These are phyloP conservation scores for Drosophila anomalata DNA, from an alignment of 2,888 invertebrate species.

Conservation along the genomic window DNA sequence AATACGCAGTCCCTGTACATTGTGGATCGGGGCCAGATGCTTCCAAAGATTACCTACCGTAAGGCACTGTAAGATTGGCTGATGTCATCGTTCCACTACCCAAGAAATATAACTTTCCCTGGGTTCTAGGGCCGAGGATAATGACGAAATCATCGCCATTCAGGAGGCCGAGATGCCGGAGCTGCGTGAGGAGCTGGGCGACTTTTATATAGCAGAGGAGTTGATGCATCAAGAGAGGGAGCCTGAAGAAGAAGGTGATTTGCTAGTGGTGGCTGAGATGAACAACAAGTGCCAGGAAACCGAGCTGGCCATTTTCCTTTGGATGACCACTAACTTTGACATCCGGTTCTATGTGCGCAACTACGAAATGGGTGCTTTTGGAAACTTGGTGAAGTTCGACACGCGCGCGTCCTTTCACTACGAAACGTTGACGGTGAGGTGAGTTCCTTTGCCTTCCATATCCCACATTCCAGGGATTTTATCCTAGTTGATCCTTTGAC, in stretches of 20 bases:
- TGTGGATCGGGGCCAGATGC: constrained; percentile 47
- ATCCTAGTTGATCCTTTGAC: background rate
- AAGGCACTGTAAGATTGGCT: constrained; percentile 71
- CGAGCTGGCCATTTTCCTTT: constrained; percentile 72
- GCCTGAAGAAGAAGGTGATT: constrained; percentile 48
- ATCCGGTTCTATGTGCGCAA: constrained; percentile 57
- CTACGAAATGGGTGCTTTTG: constrained; percentile 71
- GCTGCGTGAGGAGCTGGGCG: constrained; percentile 86
- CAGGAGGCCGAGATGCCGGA: constrained; percentile 85
- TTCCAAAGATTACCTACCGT: constrained; percentile 67
- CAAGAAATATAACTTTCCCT: background rate
- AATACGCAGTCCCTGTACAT: constrained; percentile 66
- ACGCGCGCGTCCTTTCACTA: background rate
- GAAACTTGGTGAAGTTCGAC: constrained; percentile 68
- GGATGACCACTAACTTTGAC: constrained; percentile 75
- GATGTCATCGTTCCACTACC: background rate
- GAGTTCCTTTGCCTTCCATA: constrained; percentile 21
- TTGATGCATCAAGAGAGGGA: constrained; percentile 81
- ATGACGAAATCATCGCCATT: constrained; percentile 88
- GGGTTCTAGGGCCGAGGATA: constrained; percentile 88
- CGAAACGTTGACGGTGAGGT: constrained; percentile 50
- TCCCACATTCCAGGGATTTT: background rate
- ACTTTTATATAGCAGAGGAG: constrained; percentile 89
- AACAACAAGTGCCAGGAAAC: constrained; percentile 28
- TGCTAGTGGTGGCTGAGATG: constrained; percentile 87